A percentile compares a stretch with the other conserved stretches of the same genome.
Conservation (phyloP, 2,797 vertebrate genomes). For the Pipistrellus kuhlii region DNA sequence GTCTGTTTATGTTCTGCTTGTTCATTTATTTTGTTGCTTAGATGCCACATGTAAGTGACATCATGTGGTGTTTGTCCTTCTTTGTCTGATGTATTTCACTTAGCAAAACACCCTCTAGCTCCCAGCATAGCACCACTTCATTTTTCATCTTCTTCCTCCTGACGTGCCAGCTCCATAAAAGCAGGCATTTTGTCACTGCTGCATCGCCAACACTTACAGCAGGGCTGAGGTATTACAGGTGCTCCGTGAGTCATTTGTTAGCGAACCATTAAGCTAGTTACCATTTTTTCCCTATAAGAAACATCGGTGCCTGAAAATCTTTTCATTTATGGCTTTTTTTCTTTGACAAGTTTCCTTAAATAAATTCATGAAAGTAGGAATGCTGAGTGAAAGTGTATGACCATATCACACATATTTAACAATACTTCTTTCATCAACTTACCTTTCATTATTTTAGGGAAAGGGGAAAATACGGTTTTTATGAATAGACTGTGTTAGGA, state of each 20-base stretch:
- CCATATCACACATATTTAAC: conserved; percentile 11
- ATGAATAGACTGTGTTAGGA: background rate
- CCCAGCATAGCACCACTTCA: background rate
- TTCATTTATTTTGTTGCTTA: background rate
- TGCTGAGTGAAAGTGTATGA: background rate
- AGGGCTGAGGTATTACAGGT: background rate
- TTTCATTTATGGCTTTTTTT: conserved; percentile 16
- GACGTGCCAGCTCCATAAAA: background rate
- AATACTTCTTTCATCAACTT: background rate
- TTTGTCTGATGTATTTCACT: background rate
- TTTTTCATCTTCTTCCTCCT: background rate
- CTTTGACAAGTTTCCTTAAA: conserved; percentile 21
- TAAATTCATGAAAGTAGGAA: background rate
- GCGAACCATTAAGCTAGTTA: conserved; percentile 8
- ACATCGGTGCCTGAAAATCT: background rate
- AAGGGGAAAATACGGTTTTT: background rate
- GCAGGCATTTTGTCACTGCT: background rate
- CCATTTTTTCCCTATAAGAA: background rate
- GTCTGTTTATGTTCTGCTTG: background rate
- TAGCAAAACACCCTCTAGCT: background rate
- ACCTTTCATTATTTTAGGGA: conserved; percentile 10
- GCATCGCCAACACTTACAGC: background rate
- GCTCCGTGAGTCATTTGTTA: background rate
- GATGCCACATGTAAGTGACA: background rate
- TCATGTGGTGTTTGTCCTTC: background rate